phyloP scores from a whole-genome alignment of 2,113 vertebrate genomes.

The Gambusia holbrooki region DNA sequence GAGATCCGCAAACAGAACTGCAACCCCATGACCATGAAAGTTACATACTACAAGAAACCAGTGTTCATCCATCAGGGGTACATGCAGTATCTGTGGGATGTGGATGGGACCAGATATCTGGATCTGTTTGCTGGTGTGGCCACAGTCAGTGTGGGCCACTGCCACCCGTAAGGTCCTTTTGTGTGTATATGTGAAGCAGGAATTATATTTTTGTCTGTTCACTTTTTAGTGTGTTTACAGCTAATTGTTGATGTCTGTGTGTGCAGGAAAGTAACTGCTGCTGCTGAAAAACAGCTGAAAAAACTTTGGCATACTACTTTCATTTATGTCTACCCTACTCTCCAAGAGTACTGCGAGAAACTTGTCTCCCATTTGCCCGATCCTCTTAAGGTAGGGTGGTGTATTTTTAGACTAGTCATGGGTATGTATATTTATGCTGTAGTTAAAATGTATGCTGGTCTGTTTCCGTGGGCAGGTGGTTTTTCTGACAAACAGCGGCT shows the following conservation, averaged over 20 bases:
- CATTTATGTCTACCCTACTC: conserved; percentile 84
- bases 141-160: conserved; percentile 93
- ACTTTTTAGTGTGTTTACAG: neutral
- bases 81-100: conserved; percentile 96
- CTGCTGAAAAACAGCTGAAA: conserved; percentile 84
- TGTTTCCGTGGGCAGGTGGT: conserved; percentile 80
- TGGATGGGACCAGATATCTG: conserved; percentile 89
- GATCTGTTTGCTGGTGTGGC: conserved; percentile 93
- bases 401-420: neutral
- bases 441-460: conserved; percentile 1
- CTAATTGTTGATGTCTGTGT: neutral
- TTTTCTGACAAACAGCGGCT: conserved; percentile 92
- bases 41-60: conserved; percentile 85
- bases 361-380: conserved; percentile 86
- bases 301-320: conserved; percentile 89
- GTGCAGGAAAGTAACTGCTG: conserved; percentile 85
- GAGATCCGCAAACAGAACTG: conserved; percentile 81
- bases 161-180: conserved; percentile 88
- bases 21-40: conserved; percentile 74
- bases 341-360: conserved; percentile 90
- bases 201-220: neutral
- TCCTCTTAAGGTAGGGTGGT: conserved; percentile 87
- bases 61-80: conserved; percentile 89
- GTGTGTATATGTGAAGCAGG: neutral
- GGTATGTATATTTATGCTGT: neutral